These are phyloP conservation scores for Macrophya annulata DNA, from an alignment of 2,888 invertebrate genomes.

Conservation along the genomic window DNA sequence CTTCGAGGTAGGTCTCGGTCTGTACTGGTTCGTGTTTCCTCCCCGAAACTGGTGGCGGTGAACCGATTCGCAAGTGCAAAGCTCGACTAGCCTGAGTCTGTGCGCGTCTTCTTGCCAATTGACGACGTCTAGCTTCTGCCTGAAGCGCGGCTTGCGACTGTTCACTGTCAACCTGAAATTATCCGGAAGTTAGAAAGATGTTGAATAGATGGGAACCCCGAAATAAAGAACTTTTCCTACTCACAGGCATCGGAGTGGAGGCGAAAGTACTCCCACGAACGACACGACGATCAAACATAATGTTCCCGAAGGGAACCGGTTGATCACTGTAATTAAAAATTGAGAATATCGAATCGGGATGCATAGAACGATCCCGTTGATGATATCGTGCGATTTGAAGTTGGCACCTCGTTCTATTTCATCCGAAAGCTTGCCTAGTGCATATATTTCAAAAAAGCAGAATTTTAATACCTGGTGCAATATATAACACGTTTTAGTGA, in stretches of 20 bases:
- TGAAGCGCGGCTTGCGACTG: conserved; percentile 82
- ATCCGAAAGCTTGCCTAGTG: conserved; percentile 36
- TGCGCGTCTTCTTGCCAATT: conserved; percentile 87
- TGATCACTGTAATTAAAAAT: conserved; percentile 79
- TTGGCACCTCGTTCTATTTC: conserved; percentile 8
- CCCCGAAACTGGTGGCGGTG: conserved; percentile 91
- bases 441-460: conserved; percentile 7
- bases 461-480: neutral
- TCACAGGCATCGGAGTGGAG: conserved; percentile 75
- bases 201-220: neutral
- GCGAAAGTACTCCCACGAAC: conserved; percentile 92
- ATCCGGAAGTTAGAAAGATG: neutral
- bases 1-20: conserved; percentile 94
- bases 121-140: conserved; percentile 87
- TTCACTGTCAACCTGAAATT: conserved; percentile 78
- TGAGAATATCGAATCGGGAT: neutral
- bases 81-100: conserved; percentile 82
- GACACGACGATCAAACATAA: conserved; percentile 95
- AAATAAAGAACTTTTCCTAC: conserved; percentile 61
- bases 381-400: conserved; percentile 25
- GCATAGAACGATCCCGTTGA: neutral
- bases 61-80: conserved; percentile 82
- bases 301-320: conserved; percentile 86
- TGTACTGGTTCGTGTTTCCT: conserved; percentile 93
- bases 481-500: neutral